Evolutionary conservation across 2,797 vertebrate species (phyloP).

Genomic region (Meriones psammophilus): DNA sequence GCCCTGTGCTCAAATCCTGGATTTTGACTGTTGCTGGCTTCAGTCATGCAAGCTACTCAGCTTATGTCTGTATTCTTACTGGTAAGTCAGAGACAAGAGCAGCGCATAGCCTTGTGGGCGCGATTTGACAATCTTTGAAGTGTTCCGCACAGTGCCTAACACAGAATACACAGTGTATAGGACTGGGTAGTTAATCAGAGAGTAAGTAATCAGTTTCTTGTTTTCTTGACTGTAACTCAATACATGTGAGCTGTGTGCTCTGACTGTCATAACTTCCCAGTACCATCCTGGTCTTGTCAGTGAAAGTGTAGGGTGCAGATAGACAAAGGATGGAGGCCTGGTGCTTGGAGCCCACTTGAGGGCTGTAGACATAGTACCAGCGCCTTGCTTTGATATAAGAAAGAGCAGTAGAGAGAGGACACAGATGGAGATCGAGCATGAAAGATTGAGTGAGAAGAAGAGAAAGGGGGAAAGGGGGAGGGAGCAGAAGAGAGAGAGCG

Average conservation of each 20-base stretch:
- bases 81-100: neutral
- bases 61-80: neutral
- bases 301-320: neutral
- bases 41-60: neutral
- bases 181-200: neutral
- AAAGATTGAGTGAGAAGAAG: too few species aligned
- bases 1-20: neutral
- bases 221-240: constrained; percentile 17
- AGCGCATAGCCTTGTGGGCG: neutral
- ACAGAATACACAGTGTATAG: neutral
- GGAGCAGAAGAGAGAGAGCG: too few species aligned
- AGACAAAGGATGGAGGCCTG: neutral
- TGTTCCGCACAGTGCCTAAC: neutral
- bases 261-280: neutral
- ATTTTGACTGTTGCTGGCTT: neutral
- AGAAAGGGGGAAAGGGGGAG: neutral
- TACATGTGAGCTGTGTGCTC: neutral
- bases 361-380: neutral
- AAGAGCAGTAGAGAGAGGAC: neutral
- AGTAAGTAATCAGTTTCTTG: neutral
- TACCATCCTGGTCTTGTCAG: neutral
- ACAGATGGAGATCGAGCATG: too few species aligned
- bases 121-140: neutral
- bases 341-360: neutral
- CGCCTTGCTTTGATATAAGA: neutral